phyloP scores from a whole-genome alignment of 1,140 invertebrate species.

The Archivesica marissinica region DNA sequence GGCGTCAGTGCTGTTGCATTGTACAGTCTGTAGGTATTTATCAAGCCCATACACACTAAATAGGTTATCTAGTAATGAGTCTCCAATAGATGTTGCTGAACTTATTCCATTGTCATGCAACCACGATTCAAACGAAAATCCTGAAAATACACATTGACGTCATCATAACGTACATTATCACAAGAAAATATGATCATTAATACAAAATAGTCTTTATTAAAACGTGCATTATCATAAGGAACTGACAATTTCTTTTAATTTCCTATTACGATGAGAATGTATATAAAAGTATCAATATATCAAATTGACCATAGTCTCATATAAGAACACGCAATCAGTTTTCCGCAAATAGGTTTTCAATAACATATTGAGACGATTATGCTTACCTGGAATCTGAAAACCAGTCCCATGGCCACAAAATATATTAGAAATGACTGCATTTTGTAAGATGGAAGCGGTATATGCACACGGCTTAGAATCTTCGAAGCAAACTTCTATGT shows the following conservation, averaged over 20 bases:
- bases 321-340: background rate
- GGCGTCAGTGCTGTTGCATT: background rate
- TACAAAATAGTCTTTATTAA: background rate
- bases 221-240: background rate
- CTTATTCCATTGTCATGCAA: background rate
- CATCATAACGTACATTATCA: background rate
- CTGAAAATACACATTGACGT: background rate
- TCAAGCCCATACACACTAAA: background rate
- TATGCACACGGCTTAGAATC: background rate
- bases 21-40: background rate
- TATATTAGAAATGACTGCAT: background rate
- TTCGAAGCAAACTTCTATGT: background rate
- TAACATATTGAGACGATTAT: background rate
- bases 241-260: background rate
- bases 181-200: background rate
- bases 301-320: background rate
- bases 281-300: background rate
- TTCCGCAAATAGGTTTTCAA: background rate
- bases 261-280: background rate
- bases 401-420: slow-evolving; percentile 1
- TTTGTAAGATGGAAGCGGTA: background rate
- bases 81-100: background rate
- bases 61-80: background rate
- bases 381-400: background rate
- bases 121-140: background rate